These are phyloP conservation scores for Heliothis subflexa DNA, from an alignment of 1,140 invertebrate species.

Conservation along the genomic window DNA sequence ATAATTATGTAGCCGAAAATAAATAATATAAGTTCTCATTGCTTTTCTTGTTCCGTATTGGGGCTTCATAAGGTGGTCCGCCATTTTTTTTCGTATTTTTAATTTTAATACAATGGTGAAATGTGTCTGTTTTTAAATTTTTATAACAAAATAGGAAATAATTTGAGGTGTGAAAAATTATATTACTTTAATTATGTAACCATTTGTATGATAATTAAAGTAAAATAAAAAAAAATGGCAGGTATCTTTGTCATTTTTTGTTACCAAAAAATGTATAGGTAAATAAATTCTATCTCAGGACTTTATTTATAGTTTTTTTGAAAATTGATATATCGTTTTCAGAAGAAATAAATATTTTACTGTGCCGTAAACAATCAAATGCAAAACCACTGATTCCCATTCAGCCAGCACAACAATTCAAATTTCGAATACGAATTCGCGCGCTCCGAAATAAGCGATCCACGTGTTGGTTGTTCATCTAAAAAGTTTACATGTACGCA, in stretches of 20 bases:
- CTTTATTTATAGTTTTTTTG: too few species aligned
- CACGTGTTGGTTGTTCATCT: conserved; percentile 36
- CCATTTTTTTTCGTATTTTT: conserved; percentile 8
- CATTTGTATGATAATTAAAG: too few species aligned
- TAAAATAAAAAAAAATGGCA: too few species aligned
- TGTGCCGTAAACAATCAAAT: not conserved
- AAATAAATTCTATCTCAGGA: too few species aligned
- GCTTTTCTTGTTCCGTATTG: conserved; percentile 33
- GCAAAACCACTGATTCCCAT: not conserved
- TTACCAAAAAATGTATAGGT: too few species aligned
- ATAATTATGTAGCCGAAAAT: conserved; percentile 60
- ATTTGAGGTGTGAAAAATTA: not conserved
- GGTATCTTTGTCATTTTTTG: too few species aligned
- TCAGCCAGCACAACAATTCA: not conserved
- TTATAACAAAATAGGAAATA: conserved; percentile 2
- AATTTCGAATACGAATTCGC: not conserved
- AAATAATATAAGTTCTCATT: conserved; percentile 38
- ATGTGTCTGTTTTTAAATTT: conserved; percentile 22
- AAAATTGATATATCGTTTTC: too few species aligned
- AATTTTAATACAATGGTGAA: conserved; percentile 41
- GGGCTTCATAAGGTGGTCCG: conserved; percentile 19
- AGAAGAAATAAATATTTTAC: too few species aligned
- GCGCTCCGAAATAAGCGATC: conserved; percentile 5
- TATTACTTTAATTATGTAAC: too few species aligned
- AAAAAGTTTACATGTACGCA: conserved; percentile 55